Percentiles rank a stretch among this genome's conserved stretches.
Conservation (phyloP, 1,140 invertebrate species). For the Diorhabda carinulata region DNA sequence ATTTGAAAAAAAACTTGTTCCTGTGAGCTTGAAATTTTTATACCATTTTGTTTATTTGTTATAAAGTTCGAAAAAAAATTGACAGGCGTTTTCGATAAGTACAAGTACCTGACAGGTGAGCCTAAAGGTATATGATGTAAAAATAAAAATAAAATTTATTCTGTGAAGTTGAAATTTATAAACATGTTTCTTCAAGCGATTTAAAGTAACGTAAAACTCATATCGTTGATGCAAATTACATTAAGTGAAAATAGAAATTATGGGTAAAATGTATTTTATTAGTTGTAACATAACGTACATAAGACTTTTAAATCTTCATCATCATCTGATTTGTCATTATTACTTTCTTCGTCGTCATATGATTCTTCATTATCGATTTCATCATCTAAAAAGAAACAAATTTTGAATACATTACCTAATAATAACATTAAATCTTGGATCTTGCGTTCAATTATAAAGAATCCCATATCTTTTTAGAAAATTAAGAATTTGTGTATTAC, state of each 20-base stretch:
- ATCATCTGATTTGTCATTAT: constrained; percentile 1
- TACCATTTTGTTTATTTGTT: background rate
- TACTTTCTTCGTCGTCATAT: constrained; percentile 5
- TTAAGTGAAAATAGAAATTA: background rate
- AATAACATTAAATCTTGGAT: constrained; percentile 19
- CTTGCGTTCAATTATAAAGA: constrained; percentile 24
- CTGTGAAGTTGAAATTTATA: constrained; percentile 7
- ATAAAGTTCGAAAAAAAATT: background rate
- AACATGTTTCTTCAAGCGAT: background rate
- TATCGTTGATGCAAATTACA: background rate
- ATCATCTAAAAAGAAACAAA: constrained; percentile 20
- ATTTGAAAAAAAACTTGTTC: background rate
- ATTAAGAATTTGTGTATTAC: constrained; percentile 22
- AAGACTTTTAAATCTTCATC: background rate
- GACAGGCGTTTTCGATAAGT: background rate
- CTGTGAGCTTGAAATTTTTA: constrained; percentile 1
- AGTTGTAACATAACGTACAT: background rate
- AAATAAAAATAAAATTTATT: constrained; percentile 3
- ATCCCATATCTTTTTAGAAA: constrained; percentile 20
- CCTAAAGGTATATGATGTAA: background rate
- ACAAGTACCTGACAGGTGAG: constrained; percentile 9
- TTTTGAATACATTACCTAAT: constrained; percentile 17
- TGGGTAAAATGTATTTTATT: background rate
- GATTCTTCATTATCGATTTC: constrained; percentile 4
- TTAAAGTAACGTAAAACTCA: background rate